Base-by-base conservation (phyloP, 2,888 invertebrate species). In the Acholoe squamosa region DNA sequence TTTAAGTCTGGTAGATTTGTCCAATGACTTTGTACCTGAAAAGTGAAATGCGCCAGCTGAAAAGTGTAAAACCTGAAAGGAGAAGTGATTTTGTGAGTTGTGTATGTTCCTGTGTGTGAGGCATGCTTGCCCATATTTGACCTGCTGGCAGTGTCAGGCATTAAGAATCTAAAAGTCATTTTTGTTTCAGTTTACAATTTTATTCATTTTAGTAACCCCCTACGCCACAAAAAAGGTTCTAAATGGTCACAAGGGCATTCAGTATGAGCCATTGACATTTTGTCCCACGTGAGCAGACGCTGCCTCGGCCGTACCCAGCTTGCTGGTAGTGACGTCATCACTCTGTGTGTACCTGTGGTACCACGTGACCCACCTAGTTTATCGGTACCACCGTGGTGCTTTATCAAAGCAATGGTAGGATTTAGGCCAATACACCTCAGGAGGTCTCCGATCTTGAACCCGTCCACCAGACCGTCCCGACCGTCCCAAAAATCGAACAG, bases 401-500 rank as follows among this genome's bases (percentile, higher is more conserved):
- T 61, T 77, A 92, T 90, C 14, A 91, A 22, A 16, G 91, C 92
- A 80, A 92, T 92, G 28, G 94, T 94, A 3, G 94, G 94, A 91
- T 93, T 94, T 76, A 94, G 92, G 33, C 93, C 93, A 51, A 89
- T 91, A 88, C 93, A 94, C 54, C 94, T 80, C 52, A 94, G 91
- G 12, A 94, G 91, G 90, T 94, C 94, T 0, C 93, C 94, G 25
- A 94, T 93, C 89, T 94, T 94, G 89, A 91, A 89, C 3, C 93
- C 94, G 90, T 94, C 94, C 16, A 94, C 93, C 90, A 94, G 89
- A n/a, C 94, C 94, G 89, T 94, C 94, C 0, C 94, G 92, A 89
- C 94, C 94, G 91, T 94, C 94, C 94, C 94, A 94, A 92, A 94
- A 94, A 91, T 94, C 94, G 90, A 94, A 94, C 54, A 94, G 92